These are phyloP conservation scores for Regulus satrapa DNA, from an alignment of 2,113 vertebrate species.

Conservation along the genomic window DNA sequence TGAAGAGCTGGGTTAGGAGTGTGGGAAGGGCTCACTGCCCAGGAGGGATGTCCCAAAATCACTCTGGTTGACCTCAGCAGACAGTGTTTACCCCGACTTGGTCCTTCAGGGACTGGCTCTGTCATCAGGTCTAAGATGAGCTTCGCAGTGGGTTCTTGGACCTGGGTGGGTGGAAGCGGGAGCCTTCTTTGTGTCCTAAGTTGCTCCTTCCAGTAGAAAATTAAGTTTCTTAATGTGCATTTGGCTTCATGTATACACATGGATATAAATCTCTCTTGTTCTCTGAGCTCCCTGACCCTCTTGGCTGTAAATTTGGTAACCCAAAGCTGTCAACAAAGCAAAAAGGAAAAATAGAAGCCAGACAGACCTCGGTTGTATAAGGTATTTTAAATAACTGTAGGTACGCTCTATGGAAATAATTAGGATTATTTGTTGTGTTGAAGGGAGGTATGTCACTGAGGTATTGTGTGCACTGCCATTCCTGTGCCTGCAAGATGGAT, in stretches of 20 bases:
- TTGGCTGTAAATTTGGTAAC: conserved; percentile 52
- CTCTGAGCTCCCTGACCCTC: not conserved
- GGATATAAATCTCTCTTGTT: conserved; percentile 61
- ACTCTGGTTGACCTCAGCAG: rapidly evolving
- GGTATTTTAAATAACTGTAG: conserved; percentile 56
- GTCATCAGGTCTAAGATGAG: not conserved
- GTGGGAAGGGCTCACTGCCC: not conserved
- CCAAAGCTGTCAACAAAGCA: conserved; percentile 49
- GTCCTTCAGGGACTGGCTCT: not conserved
- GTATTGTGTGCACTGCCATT: conserved; percentile 1
- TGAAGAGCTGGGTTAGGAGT: not conserved
- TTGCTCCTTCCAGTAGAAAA: conserved; percentile 54
- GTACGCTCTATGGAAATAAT: conserved; percentile 45
- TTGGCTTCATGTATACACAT: not conserved
- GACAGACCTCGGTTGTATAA: conserved; percentile 2
- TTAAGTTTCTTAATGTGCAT: conserved; percentile 42
- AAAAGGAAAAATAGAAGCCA: conserved; percentile 54
- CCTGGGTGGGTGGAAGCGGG: not conserved
- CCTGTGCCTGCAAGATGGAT: conserved; percentile 21
- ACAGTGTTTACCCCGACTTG: not conserved
- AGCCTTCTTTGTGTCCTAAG: conserved; percentile 8
- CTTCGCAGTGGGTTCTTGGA: not conserved
- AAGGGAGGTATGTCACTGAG: conserved; percentile 31
- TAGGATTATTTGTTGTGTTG: conserved; percentile 58
- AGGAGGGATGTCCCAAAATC: not conserved